Evolutionary conservation across 2,797 vertebrate species (phyloP).

Genomic region (Ataeniobius toweri): DNA sequence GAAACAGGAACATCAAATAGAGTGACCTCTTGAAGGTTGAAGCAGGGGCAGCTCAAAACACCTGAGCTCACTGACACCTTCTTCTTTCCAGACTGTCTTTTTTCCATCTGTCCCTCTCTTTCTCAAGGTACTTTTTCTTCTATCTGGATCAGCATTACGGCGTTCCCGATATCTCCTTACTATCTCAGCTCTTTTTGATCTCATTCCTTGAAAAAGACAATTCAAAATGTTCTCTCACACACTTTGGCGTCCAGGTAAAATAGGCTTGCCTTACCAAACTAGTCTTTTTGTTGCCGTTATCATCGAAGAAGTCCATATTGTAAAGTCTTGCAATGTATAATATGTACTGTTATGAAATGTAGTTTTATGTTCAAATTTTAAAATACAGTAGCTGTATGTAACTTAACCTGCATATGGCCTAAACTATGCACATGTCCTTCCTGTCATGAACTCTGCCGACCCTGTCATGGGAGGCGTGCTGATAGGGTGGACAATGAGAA

Average conservation of each 20-base stretch:
- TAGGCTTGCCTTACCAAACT: slow-evolving; percentile 1
- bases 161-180: no score
- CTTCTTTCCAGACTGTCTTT: no score
- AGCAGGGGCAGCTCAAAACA: no score
- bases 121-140: no score
- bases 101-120: no score
- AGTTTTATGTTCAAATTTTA: no score
- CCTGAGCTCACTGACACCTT: no score
- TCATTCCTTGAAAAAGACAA: no score
- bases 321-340: neutral
- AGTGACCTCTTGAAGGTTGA: no score
- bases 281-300: neutral
- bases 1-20: no score
- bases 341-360: slow-evolving; percentile 7
- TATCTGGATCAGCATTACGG: no score
- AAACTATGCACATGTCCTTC: slow-evolving; percentile 6
- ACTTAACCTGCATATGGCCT: neutral
- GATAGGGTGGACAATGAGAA: slow-evolving; percentile 25
- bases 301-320: neutral
- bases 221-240: neutral
- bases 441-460: slow-evolving; percentile 3
- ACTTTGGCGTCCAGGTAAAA: neutral
- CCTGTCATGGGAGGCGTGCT: slow-evolving; percentile 4
- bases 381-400: slow-evolving; percentile 1
- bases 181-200: no score